These are phyloP conservation scores for Trachemys scripta DNA, from an alignment of 2,113 vertebrate species.

Conservation along the genomic window DNA sequence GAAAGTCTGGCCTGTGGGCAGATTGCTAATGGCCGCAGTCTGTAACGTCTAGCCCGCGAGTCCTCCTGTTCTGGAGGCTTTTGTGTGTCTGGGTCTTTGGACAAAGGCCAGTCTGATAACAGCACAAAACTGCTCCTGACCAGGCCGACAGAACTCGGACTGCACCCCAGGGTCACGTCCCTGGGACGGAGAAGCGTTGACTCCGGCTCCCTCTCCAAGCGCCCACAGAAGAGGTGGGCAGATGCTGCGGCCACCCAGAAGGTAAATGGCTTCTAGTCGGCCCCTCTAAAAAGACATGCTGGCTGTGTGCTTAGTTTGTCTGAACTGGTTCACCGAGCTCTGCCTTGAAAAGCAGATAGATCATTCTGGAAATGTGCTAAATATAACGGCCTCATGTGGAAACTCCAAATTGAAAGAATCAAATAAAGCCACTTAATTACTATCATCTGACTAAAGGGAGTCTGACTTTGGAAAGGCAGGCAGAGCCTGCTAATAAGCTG, in stretches of 20 bases:
- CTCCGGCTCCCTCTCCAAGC: not conserved
- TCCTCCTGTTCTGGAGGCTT: not conserved
- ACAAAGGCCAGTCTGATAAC: not conserved
- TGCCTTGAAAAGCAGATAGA: accelerated
- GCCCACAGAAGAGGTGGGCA: not conserved
- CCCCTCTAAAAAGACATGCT: not conserved
- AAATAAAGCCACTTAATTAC: not conserved
- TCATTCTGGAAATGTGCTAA: not conserved
- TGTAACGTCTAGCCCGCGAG: not conserved
- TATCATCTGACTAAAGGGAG: accelerated
- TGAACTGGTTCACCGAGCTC: accelerated
- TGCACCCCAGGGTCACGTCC: no score
- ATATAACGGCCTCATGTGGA: accelerated
- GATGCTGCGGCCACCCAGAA: not conserved
- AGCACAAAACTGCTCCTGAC: no score
- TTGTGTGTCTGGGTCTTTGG: not conserved
- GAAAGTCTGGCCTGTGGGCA: not conserved
- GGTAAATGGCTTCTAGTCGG: not conserved
- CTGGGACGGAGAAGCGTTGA: not conserved
- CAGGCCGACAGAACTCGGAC: no score
- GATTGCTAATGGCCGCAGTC: not conserved
- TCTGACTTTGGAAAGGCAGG: accelerated
- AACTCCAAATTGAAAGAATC: accelerated
- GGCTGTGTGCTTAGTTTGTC: accelerated
- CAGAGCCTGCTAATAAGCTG: not conserved